These are phyloP conservation scores for Ypsolopha scabrella DNA, from an alignment of 2,888 invertebrate genomes.

Conservation along the genomic window DNA sequence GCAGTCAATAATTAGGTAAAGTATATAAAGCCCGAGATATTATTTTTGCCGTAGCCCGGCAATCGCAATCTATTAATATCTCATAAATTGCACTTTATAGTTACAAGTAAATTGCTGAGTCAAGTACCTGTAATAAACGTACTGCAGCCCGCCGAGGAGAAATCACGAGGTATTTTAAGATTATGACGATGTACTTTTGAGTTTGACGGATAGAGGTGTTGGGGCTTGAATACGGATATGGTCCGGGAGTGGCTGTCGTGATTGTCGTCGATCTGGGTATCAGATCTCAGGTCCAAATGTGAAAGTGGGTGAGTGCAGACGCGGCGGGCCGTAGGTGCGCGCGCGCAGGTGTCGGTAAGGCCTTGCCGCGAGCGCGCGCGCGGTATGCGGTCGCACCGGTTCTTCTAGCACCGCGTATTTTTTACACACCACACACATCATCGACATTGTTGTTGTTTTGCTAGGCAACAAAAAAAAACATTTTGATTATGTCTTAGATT, in stretches of 20 bases:
- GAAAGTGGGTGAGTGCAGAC: constrained; percentile 42
- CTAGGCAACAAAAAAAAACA: constrained; percentile 51
- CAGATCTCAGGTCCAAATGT: constrained; percentile 22
- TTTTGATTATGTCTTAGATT: constrained; percentile 28
- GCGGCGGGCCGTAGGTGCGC: constrained; percentile 13
- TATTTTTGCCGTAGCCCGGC: constrained; percentile 37
- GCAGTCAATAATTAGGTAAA: constrained; percentile 33
- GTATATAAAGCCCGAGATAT: constrained; percentile 18
- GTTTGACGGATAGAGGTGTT: background rate
- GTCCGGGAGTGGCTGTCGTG: background rate
- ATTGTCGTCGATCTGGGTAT: background rate
- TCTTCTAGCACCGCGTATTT: constrained; percentile 65
- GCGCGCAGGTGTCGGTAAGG: constrained; percentile 42
- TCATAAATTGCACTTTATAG: constrained; percentile 43
- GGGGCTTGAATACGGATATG: no score
- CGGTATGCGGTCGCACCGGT: constrained; percentile 68
- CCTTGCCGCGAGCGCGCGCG: constrained; percentile 60
- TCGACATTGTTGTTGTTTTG: constrained; percentile 65
- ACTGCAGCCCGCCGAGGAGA: constrained; percentile 13
- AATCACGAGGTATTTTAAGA: constrained; percentile 35
- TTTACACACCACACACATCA: constrained; percentile 64
- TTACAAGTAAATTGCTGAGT: constrained; percentile 49
- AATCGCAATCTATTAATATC: constrained; percentile 43
- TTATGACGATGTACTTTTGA: constrained; percentile 21
- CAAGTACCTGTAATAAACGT: constrained; percentile 43